Evolutionary conservation across 2,113 vertebrate species (phyloP).

Genomic region (Trogon surrucura): DNA sequence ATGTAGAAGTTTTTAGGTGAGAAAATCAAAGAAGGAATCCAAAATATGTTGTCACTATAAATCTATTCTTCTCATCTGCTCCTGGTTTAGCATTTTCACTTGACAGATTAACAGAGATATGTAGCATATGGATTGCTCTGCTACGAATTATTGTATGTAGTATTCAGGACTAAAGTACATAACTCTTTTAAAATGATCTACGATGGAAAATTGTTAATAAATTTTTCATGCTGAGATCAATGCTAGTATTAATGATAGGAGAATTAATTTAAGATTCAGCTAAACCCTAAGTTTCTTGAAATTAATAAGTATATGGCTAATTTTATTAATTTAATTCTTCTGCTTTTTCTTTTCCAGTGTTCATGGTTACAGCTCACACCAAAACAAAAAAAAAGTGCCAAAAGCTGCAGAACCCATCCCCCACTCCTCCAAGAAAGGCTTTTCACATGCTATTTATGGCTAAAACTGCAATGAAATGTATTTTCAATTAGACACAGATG

Average conservation of each 20-base stretch:
- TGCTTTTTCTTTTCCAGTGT: background rate
- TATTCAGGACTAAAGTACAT: constrained; percentile 11
- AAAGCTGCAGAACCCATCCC: background rate
- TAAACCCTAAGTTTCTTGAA: background rate
- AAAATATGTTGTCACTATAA: constrained; percentile 43
- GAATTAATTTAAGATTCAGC: background rate
- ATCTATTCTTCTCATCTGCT: constrained; percentile 53
- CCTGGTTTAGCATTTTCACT: constrained; percentile 47
- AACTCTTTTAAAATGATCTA: constrained; percentile 33
- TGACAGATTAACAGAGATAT: constrained; percentile 63
- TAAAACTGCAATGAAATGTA: background rate
- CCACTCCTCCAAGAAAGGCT: background rate
- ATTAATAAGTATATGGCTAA: background rate
- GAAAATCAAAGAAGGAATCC: constrained; percentile 17
- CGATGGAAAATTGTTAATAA: constrained; percentile 30
- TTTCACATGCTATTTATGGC: background rate
- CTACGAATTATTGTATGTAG: constrained; percentile 23
- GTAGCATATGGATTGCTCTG: constrained; percentile 45
- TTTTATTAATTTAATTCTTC: background rate
- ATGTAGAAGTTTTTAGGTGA: background rate
- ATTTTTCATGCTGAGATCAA: background rate
- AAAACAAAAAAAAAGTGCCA: background rate
- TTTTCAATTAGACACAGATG: constrained; percentile 44
- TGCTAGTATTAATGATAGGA: background rate
- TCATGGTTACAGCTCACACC: background rate